Evolutionary conservation across 2,888 invertebrate genomes (phyloP).

Genomic region (Callyntrura guangdongensis): DNA sequence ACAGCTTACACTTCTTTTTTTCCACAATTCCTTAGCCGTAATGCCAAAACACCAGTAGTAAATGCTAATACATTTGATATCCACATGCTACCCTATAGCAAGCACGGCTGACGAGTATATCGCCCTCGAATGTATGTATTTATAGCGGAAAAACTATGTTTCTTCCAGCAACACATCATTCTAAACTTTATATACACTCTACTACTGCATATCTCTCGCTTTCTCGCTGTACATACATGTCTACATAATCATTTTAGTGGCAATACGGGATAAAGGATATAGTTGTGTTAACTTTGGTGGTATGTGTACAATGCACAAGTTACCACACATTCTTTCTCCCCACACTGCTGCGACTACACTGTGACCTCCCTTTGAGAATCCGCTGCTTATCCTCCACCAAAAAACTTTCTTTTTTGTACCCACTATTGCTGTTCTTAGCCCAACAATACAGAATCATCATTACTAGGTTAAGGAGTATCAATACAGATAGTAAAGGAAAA

Average conservation of each 20-base stretch:
- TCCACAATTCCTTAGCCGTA: slow-evolving; percentile 67
- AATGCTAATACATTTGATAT: slow-evolving; percentile 71
- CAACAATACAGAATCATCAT: slow-evolving; percentile 73
- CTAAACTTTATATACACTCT: slow-evolving; percentile 42
- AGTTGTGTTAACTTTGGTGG: slow-evolving; percentile 60
- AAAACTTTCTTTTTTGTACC: slow-evolving; percentile 74
- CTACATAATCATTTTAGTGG: neutral
- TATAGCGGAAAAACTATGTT: slow-evolving; percentile 41
- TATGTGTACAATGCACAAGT: slow-evolving; percentile 73
- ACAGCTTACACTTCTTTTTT: slow-evolving; percentile 16
- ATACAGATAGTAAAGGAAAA: slow-evolving; percentile 36
- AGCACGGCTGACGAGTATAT: neutral
- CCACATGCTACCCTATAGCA: neutral
- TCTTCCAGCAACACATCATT: slow-evolving; percentile 32
- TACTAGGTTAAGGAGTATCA: slow-evolving; percentile 78
- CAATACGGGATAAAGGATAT: slow-evolving; percentile 36
- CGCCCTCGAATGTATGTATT: slow-evolving; percentile 12
- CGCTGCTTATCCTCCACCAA: slow-evolving; percentile 79
- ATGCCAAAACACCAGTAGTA: slow-evolving; percentile 71
- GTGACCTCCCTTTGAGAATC: slow-evolving; percentile 80
- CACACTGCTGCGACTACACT: slow-evolving; percentile 80
- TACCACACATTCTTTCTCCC: slow-evolving; percentile 80
- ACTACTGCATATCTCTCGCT: slow-evolving; percentile 3
- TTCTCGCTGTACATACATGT: neutral
- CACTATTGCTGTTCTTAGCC: slow-evolving; percentile 68